A percentile compares a stretch with the other conserved stretches of the same genome.
Evolutionary conservation across 2,797 vertebrate genomes (phyloP).

Genomic region (Chanos chanos): DNA sequence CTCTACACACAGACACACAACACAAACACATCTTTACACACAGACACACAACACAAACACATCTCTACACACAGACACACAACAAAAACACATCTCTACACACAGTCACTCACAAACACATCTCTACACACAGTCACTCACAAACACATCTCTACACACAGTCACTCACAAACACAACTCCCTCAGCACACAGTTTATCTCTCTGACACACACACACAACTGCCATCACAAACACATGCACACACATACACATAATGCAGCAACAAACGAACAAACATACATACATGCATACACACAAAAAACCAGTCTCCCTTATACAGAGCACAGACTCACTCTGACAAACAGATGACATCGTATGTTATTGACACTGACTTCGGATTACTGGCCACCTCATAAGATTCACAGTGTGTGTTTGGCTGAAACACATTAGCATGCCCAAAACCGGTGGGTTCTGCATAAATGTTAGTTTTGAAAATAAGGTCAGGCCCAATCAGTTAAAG

Average conservation of each 20-base stretch:
- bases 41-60: slow-evolving; percentile 4
- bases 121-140: neutral
- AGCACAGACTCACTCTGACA: no score
- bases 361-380: neutral
- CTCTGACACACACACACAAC: neutral
- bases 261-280: neutral
- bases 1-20: no score
- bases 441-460: no score
- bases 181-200: no score
- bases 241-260: neutral
- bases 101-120: slow-evolving; percentile 3
- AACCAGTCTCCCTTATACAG: no score
- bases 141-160: neutral
- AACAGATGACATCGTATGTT: neutral
- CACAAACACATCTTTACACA: no score
- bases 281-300: no score
- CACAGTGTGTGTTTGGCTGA: slow-evolving; percentile 2
- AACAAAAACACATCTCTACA: neutral
- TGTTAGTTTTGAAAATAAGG: no score
- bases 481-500: no score
- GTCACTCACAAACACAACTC: neutral
- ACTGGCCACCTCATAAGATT: neutral
- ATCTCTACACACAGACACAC: neutral
- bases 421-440: no score
- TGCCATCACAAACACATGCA: no score